Evolutionary conservation across 2,888 invertebrate species (phyloP).

Genomic region (Glyphotaelius pellucidus): DNA sequence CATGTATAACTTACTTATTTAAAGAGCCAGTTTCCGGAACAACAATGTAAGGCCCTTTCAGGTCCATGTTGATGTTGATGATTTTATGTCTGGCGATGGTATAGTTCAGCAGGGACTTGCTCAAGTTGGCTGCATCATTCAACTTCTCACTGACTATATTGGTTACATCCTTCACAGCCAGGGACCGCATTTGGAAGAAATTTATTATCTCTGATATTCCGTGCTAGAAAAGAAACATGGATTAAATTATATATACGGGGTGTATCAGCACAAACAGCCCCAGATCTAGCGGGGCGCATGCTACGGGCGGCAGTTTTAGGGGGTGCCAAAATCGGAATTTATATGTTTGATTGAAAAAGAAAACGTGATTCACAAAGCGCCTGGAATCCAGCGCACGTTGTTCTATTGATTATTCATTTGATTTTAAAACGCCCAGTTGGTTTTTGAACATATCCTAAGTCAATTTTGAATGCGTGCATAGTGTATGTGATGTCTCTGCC

Average conservation of each 20-base stretch:
- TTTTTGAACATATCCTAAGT: no score
- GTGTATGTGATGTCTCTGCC: no score
- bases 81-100: constrained; percentile 78
- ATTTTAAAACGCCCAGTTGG: no score
- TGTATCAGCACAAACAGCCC: no score
- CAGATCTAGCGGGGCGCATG: no score
- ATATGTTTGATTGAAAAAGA: no score
- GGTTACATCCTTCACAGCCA: constrained; percentile 73
- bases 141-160: constrained; percentile 69
- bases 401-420: no score
- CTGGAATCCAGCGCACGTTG: no score
- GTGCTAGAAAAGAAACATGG: constrained; percentile 76
- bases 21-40: constrained; percentile 86
- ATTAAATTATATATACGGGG: constrained; percentile 11
- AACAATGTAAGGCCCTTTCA: constrained; percentile 86
- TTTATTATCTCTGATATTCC: constrained; percentile 84
- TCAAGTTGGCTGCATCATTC: constrained; percentile 71
- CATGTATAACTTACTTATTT: constrained; percentile 75
- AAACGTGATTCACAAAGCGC: no score
- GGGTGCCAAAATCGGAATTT: no score
- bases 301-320: no score
- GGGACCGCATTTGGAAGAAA: constrained; percentile 81
- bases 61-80: constrained; percentile 83
- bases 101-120: constrained; percentile 75
- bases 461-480: no score